phyloP scores from a whole-genome alignment of 1,140 invertebrate species.

The Lepidostoma basale region DNA sequence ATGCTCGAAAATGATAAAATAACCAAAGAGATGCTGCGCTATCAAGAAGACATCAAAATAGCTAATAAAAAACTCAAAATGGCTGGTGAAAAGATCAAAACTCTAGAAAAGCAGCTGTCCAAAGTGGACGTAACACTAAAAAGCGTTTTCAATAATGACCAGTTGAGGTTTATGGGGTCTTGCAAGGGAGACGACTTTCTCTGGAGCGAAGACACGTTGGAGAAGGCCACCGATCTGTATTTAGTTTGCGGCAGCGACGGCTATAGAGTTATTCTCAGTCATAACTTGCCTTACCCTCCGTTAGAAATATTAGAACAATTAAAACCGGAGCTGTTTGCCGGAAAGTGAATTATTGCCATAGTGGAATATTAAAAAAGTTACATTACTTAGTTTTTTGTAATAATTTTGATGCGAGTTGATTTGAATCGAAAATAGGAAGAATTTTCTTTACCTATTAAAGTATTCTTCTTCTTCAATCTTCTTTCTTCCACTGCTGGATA shows the following conservation, averaged over 20 bases:
- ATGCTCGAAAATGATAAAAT: not conserved
- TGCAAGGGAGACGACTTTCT: not conserved
- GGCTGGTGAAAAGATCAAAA: not conserved
- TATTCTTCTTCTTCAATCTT: no score
- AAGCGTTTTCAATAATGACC: constrained; percentile 15
- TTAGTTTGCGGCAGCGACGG: constrained; percentile 1
- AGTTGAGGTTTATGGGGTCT: constrained; percentile 12
- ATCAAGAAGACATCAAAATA: constrained; percentile 6
- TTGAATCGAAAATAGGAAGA: no score
- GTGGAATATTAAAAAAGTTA: no score
- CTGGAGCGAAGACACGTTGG: constrained; percentile 2
- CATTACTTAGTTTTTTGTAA: no score
- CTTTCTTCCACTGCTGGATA: no score
- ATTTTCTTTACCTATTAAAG: no score
- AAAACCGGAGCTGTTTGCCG: constrained; percentile 7
- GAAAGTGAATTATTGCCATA: not conserved
- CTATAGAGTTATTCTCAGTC: not conserved
- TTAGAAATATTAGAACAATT: not conserved
- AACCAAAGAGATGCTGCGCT: not conserved
- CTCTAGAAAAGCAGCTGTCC: constrained; percentile 1
- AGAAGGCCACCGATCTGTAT: constrained; percentile 12
- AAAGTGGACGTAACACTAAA: constrained; percentile 5
- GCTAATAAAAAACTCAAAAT: not conserved
- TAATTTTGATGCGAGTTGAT: no score
- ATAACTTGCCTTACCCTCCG: constrained; percentile 6